Evolutionary conservation across 2,113 vertebrate species (phyloP).

Genomic region (Trematocara marginatum): DNA sequence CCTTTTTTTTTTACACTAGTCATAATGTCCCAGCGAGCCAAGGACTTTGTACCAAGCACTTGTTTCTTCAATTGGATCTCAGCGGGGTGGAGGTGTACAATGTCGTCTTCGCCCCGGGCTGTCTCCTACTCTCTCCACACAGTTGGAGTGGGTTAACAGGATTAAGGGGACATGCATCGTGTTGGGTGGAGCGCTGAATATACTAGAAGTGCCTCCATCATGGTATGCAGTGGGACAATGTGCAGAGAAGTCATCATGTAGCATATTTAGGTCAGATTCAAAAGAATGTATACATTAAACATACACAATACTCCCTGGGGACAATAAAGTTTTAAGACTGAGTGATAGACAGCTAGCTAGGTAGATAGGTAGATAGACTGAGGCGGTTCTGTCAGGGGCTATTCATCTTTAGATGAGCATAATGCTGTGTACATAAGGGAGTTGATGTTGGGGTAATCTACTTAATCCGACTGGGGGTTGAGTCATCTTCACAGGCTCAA

Average conservation of each 20-base stretch:
- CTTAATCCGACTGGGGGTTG: conserved; percentile 63
- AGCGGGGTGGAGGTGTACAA: conserved; percentile 38
- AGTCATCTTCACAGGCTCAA: conserved; percentile 47
- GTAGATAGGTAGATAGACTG: background rate
- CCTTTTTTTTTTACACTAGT: background rate
- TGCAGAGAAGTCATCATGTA: background rate
- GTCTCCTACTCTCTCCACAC: conserved; percentile 28
- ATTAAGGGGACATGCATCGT: conserved; percentile 55
- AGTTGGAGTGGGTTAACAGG: conserved; percentile 57
- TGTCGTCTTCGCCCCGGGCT: conserved; percentile 21
- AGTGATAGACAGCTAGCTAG: background rate
- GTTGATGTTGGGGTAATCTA: conserved; percentile 53
- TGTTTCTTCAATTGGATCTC: conserved; percentile 59
- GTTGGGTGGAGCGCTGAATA: conserved; percentile 6
- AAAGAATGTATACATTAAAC: conserved; percentile 41
- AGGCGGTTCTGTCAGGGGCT: background rate
- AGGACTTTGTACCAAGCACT: conserved; percentile 41
- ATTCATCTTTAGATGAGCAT: background rate
- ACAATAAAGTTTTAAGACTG: background rate
- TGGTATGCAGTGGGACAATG: background rate
- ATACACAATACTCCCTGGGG: background rate
- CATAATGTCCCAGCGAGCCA: conserved; percentile 32
- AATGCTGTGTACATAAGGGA: conserved; percentile 22
- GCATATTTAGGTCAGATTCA: conserved; percentile 61
- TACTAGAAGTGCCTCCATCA: conserved; percentile 12